These are phyloP conservation scores for Flexamia atlantica DNA, from an alignment of 2,888 invertebrate species.

Conservation along the genomic window DNA sequence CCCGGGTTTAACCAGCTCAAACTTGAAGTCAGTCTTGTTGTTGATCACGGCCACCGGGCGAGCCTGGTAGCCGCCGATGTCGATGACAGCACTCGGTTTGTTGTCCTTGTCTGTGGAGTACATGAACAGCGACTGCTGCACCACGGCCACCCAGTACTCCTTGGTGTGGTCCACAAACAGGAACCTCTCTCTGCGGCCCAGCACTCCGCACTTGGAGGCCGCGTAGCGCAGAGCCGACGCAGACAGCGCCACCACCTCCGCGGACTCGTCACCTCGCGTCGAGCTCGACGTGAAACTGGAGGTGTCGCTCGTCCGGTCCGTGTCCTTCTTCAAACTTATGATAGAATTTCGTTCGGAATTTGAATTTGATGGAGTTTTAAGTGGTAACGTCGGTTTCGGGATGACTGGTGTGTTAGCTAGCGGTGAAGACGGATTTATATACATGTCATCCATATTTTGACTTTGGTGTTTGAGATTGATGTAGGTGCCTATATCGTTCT, in stretches of 20 bases:
- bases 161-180: constrained; percentile 71
- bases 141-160: constrained; percentile 71
- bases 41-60: constrained; percentile 66
- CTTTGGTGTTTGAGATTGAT: constrained; percentile 12
- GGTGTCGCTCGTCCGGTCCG: constrained; percentile 42
- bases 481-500: constrained; percentile 1
- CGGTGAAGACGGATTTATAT: constrained; percentile 43
- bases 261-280: constrained; percentile 17
- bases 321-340: constrained; percentile 51
- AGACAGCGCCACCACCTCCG: constrained; percentile 60
- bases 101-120: constrained; percentile 70
- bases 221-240: constrained; percentile 62
- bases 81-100: constrained; percentile 69
- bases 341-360: constrained; percentile 49
- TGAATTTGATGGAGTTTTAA: background rate
- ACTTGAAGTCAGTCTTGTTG: constrained; percentile 69
- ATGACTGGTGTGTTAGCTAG: constrained; percentile 46
- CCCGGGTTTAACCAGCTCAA: constrained; percentile 72
- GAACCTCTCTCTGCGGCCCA: constrained; percentile 71
- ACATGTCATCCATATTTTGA: constrained; percentile 3
- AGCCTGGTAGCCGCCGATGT: constrained; percentile 71
- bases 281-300: constrained; percentile 52
- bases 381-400: background rate
- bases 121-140: constrained; percentile 69
- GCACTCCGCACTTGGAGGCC: constrained; percentile 70